Conservation (phyloP, 2,797 vertebrate genomes). For the Poeciliopsis infans region DNA sequence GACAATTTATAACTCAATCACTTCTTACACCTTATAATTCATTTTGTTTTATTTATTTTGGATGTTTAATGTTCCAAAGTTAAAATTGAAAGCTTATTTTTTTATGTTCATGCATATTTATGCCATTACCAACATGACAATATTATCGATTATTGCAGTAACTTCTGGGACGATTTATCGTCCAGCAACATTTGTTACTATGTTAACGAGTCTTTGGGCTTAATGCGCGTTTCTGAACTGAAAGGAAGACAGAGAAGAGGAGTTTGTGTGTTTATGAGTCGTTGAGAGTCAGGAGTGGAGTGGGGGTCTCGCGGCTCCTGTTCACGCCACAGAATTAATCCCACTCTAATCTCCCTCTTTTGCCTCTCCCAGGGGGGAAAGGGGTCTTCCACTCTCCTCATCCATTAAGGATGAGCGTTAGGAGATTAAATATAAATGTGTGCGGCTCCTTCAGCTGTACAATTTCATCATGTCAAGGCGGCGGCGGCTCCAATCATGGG, state of each 20-base stretch:
- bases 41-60: no score
- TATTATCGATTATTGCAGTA: no score
- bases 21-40: no score
- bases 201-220: not conserved
- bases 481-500: constrained; percentile 23
- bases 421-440: constrained; percentile 81
- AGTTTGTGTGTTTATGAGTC: not conserved
- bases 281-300: constrained; percentile 5
- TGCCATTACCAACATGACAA: no score
- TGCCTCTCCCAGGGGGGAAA: constrained; percentile 33
- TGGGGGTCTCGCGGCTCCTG: constrained; percentile 54
- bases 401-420: constrained; percentile 77
- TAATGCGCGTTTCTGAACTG: not conserved
- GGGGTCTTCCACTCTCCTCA: constrained; percentile 67
- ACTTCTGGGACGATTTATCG: no score
- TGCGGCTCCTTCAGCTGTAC: constrained; percentile 65
- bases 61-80: no score
- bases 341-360: constrained; percentile 48
- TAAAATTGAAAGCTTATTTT: no score
- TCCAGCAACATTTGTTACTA: no score
- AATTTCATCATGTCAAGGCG: constrained; percentile 67
- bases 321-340: constrained; percentile 70
- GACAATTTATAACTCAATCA: no score
- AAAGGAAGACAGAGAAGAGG: not conserved
- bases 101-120: no score